Conservation (phyloP, 2,888 invertebrate species). For the Coelopa pilipes region DNA sequence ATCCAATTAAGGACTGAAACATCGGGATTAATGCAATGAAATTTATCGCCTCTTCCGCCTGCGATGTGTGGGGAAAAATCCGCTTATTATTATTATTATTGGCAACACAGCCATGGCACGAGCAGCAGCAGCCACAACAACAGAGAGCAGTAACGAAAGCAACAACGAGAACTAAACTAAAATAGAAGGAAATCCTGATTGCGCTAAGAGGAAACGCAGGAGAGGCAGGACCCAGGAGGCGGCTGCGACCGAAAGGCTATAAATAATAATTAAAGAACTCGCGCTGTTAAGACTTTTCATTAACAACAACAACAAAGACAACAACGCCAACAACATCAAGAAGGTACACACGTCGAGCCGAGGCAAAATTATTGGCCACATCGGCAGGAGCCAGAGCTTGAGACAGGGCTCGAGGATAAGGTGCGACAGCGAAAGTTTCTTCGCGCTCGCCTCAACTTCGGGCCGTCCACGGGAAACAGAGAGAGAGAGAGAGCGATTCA, state of each 20-base stretch:
- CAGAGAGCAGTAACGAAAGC: background rate
- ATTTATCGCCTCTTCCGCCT: conserved; percentile 13
- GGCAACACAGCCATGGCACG: background rate
- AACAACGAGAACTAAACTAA: no score
- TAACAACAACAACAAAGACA: conserved; percentile 49
- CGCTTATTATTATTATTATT: conserved; percentile 11
- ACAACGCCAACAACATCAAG: background rate
- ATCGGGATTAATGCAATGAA: conserved; percentile 12
- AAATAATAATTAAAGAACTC: conserved; percentile 62
- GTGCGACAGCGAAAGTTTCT: conserved; percentile 27
- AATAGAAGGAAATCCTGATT: conserved; percentile 2
- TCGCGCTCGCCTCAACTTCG: conserved; percentile 25
- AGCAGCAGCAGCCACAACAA: background rate
- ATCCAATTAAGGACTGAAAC: background rate
- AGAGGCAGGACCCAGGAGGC: background rate
- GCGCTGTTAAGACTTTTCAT: conserved; percentile 59
- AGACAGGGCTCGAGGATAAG: conserved; percentile 23
- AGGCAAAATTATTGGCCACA: background rate
- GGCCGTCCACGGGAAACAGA: conserved; percentile 8
- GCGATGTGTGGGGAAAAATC: background rate
- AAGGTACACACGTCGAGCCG: background rate
- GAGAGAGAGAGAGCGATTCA: background rate
- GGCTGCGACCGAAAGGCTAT: conserved; percentile 40
- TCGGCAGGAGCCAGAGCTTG: background rate
- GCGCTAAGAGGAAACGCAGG: background rate